Conservation (phyloP, 92 coral and sea anemone genomes). For the Epizoanthus stellaris region DNA sequence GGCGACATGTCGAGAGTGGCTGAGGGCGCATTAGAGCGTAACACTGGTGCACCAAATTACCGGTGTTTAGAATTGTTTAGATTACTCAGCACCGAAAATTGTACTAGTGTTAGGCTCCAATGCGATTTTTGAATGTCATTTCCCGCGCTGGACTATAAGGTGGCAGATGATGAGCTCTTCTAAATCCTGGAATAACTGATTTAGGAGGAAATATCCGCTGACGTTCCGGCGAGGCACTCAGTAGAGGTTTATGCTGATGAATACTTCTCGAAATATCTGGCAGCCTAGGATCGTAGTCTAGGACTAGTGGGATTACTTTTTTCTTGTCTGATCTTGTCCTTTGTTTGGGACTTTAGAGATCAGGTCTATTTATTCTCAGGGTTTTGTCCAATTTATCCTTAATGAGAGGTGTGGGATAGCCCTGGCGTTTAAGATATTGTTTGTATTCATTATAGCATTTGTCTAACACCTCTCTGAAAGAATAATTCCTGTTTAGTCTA, state of each 20-base stretch:
- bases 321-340: neutral
- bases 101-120: too few species aligned
- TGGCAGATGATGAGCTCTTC: neutral
- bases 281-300: slow-evolving; percentile 30
- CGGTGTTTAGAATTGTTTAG: too few species aligned
- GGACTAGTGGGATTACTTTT: slow-evolving; percentile 23
- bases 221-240: neutral
- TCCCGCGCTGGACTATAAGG: too few species aligned
- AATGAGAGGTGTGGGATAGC: slow-evolving; percentile 18
- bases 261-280: slow-evolving; percentile 8
- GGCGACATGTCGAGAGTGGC: too few species aligned
- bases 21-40: too few species aligned
- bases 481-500: slow-evolving; percentile 43
- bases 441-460: slow-evolving; percentile 24
- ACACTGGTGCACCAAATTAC: too few species aligned
- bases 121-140: too few species aligned
- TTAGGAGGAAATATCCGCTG: slow-evolving; percentile 13
- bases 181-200: neutral
- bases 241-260: neutral
- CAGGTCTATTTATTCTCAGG: neutral
- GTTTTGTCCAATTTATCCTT: slow-evolving; percentile 12
- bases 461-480: slow-evolving; percentile 2
- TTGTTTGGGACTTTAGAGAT: slow-evolving; percentile 7
- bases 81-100: too few species aligned
- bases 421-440: slow-evolving; percentile 28